A percentile compares a stretch with the other conserved stretches of the same genome.
Evolutionary conservation across 2,113 vertebrate genomes (phyloP).

Genomic region (Callithrix jacchus): DNA sequence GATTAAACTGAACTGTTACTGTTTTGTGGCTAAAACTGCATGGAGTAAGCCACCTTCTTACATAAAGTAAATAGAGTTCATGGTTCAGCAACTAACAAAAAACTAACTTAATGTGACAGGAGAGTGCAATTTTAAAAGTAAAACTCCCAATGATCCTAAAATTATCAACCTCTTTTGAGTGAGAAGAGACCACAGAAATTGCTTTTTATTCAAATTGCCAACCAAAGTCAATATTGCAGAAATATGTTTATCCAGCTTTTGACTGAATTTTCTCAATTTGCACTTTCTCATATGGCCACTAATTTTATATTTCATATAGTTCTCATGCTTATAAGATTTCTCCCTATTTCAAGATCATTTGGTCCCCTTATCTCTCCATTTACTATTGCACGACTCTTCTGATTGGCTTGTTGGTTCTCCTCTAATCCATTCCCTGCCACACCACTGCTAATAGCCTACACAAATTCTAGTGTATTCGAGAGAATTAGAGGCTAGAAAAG

Average conservation of each 20-base stretch:
- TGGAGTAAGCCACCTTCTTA: constrained; percentile 56
- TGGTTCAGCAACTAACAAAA: constrained; percentile 69
- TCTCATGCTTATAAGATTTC: background rate
- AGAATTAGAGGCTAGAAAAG: background rate
- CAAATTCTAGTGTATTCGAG: background rate
- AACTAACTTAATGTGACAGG: constrained; percentile 70
- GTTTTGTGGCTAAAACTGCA: constrained; percentile 63
- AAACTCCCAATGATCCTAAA: constrained; percentile 41
- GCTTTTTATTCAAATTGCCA: background rate
- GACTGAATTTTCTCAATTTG: background rate
- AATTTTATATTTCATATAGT: background rate
- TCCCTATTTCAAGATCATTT: background rate
- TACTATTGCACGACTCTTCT: background rate
- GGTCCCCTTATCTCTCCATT: background rate
- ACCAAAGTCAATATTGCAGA: background rate
- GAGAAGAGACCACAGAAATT: background rate
- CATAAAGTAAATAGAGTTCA: constrained; percentile 72
- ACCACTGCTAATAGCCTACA: background rate
- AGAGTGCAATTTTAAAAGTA: constrained; percentile 41
- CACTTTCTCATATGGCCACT: background rate
- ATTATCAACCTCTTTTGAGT: background rate
- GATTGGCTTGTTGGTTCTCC: background rate
- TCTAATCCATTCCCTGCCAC: background rate
- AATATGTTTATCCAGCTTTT: background rate
- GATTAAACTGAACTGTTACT: constrained; percentile 63